phyloP scores from a whole-genome alignment of 2,888 invertebrate species.

The Tortricodes alternella region DNA sequence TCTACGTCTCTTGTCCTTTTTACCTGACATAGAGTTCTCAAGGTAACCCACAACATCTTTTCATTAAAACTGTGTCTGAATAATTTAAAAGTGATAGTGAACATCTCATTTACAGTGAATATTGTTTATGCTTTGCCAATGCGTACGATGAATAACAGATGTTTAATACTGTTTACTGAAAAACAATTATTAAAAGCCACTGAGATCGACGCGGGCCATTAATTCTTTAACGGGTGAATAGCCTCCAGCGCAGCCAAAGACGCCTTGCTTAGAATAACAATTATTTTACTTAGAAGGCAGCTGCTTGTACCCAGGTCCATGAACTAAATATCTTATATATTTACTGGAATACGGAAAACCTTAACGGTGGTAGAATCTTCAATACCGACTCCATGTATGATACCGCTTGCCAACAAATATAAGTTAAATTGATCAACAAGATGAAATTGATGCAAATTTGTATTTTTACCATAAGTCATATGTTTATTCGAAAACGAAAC shows the following conservation, averaged over 20 bases:
- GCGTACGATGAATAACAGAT: too few relatives aligned
- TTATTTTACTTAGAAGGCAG: conserved; percentile 47
- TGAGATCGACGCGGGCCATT: conserved; percentile 64
- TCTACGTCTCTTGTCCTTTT: background rate
- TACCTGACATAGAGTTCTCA: background rate
- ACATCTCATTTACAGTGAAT: too few relatives aligned
- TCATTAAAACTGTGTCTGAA: too few relatives aligned
- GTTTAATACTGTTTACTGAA: conserved; percentile 54
- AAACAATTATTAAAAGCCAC: conserved; percentile 61
- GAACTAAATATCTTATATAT: background rate
- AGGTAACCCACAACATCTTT: background rate
- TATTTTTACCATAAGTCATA: too few relatives aligned
- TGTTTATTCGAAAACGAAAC: background rate
- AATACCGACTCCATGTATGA: background rate
- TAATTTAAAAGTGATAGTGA: too few relatives aligned
- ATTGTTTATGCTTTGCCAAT: too few relatives aligned
- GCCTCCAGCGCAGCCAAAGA: conserved; percentile 59
- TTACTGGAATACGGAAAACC: too few relatives aligned
- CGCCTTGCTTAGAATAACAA: conserved; percentile 74
- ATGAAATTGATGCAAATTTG: background rate
- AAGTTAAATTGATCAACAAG: too few relatives aligned
- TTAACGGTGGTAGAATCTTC: too few relatives aligned
- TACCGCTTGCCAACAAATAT: too few relatives aligned
- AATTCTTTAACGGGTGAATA: conserved; percentile 72
- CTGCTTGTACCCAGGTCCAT: background rate